A percentile compares a stretch with the other conserved stretches of the same genome.
phyloP scores from a whole-genome alignment of 2,113 vertebrate species.

The Labeo catla region DNA sequence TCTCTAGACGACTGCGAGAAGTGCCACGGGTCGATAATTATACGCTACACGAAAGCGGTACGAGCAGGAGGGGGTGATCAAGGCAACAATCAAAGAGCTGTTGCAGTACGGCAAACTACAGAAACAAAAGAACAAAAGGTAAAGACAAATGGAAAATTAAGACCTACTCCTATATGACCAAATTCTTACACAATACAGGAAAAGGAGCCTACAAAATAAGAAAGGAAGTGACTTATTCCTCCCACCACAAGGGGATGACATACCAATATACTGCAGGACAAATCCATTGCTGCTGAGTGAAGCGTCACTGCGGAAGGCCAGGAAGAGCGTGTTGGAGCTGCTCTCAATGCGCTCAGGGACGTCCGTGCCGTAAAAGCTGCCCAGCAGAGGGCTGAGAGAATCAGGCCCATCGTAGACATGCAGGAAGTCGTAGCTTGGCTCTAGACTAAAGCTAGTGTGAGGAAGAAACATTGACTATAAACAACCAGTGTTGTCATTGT shows the following conservation, averaged over 20 bases:
- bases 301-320: slow-evolving; percentile 94
- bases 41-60: slow-evolving; percentile 42
- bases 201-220: background rate
- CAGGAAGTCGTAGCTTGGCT: slow-evolving; percentile 97
- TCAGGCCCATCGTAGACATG: slow-evolving; percentile 95
- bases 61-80: slow-evolving; percentile 38
- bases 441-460: slow-evolving; percentile 88
- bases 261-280: slow-evolving; percentile 94
- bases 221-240: background rate
- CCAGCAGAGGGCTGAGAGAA: slow-evolving; percentile 92
- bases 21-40: slow-evolving; percentile 61
- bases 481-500: background rate
- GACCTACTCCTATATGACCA: background rate
- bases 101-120: slow-evolving; percentile 50
- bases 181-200: background rate
- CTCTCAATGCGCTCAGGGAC: slow-evolving; percentile 92
- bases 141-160: slow-evolving; percentile 46
- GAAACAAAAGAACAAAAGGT: slow-evolving; percentile 55
- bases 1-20: slow-evolving; percentile 55
- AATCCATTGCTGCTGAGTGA: slow-evolving; percentile 95
- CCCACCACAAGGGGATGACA: background rate
- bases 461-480: background rate
- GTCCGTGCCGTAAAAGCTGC: slow-evolving; percentile 93
- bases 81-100: slow-evolving; percentile 41
- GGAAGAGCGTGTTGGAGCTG: slow-evolving; percentile 94